Conservation (phyloP, 2,113 vertebrate genomes). For the Megalops atlanticus region DNA sequence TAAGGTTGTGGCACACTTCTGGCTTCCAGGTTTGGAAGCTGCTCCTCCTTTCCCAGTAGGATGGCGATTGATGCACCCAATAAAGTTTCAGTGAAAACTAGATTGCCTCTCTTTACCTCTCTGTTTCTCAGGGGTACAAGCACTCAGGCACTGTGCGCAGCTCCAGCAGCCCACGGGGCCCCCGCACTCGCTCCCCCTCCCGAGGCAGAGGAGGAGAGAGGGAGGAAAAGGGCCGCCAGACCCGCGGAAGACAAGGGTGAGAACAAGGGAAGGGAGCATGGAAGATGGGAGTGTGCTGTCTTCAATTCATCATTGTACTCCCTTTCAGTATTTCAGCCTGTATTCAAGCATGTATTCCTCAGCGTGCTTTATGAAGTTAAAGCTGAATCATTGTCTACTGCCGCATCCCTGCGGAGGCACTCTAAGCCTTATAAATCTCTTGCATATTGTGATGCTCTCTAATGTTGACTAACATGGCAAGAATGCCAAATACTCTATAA, state of each 20-base stretch:
- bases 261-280: background rate
- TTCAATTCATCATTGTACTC: background rate
- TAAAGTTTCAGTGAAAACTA: too few relatives aligned
- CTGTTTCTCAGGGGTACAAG: constrained; percentile 50
- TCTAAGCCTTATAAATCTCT: too few relatives aligned
- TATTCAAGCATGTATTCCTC: background rate
- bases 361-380: background rate
- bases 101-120: background rate
- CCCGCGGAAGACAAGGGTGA: constrained; percentile 79
- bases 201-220: constrained; percentile 76
- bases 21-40: too few relatives aligned
- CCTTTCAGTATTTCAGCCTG: constrained; percentile 1
- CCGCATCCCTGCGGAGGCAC: background rate
- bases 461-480: background rate
- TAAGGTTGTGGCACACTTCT: too few relatives aligned
- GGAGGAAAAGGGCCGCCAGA: constrained; percentile 75
- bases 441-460: background rate
- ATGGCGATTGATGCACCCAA: too few relatives aligned
- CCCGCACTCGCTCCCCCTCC: constrained; percentile 85
- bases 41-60: too few relatives aligned
- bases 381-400: background rate
- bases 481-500: background rate
- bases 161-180: constrained; percentile 84
- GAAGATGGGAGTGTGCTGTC: background rate
- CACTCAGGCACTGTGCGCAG: constrained; percentile 80